Conservation (phyloP, 2,797 vertebrate genomes). For the Myiothlypis coronata region DNA sequence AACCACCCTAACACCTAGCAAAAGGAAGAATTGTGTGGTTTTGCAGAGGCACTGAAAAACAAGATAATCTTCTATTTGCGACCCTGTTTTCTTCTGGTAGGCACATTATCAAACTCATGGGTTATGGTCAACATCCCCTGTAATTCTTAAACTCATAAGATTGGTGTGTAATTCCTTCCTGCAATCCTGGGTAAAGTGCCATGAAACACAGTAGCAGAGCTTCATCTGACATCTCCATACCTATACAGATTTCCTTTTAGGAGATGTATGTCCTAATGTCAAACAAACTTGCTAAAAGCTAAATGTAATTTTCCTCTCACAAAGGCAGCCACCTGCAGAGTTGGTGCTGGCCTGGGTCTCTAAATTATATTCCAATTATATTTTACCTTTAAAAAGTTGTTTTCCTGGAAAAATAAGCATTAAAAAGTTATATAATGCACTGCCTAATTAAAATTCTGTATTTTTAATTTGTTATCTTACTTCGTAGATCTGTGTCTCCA, state of each 20-base stretch:
- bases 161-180: background rate
- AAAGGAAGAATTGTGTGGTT: background rate
- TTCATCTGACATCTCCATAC: background rate
- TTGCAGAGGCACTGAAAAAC: background rate
- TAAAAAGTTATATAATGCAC: background rate
- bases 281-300: background rate
- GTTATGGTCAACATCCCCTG: background rate
- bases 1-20: background rate
- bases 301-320: background rate
- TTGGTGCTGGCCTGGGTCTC: background rate
- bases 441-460: background rate
- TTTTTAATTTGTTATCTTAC: background rate
- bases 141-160: background rate
- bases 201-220: background rate
- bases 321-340: background rate
- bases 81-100: background rate
- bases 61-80: background rate
- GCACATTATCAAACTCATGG: background rate
- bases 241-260: background rate
- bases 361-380: background rate
- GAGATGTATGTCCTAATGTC: background rate
- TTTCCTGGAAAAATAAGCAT: background rate
- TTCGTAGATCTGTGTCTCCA: background rate
- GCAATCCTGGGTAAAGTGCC: background rate
- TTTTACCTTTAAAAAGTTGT: background rate